phyloP scores from a whole-genome alignment of 2,113 vertebrate species.

The Oenanthe melanoleuca region DNA sequence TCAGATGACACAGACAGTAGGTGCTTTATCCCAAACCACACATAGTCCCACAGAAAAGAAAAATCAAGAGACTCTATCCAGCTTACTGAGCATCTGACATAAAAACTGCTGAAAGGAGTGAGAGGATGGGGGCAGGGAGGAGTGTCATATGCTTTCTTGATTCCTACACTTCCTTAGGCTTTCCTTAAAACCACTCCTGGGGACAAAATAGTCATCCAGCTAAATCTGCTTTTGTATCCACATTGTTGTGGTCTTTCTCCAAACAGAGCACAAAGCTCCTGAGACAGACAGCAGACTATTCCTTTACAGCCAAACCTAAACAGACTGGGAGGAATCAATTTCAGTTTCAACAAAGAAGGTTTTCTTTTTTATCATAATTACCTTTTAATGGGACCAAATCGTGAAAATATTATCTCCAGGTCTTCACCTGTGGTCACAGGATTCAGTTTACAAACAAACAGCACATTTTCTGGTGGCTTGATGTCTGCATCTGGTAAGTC shows the following conservation, averaged over 20 bases:
- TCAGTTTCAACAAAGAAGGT: not conserved
- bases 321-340: not conserved
- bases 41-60: not conserved
- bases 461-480: constrained; percentile 92
- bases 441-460: constrained; percentile 98
- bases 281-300: not conserved
- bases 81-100: not conserved
- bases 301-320: not conserved
- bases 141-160: not conserved
- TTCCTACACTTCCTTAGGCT: not conserved
- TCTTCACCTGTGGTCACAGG: constrained; percentile 97
- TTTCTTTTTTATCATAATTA: constrained; percentile 51
- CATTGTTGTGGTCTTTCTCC: not conserved
- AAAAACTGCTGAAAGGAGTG: not conserved
- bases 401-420: constrained; percentile 97
- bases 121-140: fast-evolving
- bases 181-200: not conserved
- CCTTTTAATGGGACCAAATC: constrained; percentile 94
- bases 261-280: not conserved
- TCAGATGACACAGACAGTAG: not conserved
- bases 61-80: not conserved
- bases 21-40: not conserved
- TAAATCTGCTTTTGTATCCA: not conserved
- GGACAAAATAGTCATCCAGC: not conserved
- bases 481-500: constrained; percentile 95